A percentile compares a stretch with the other conserved stretches of the same genome.
phyloP scores from a whole-genome alignment of 2,797 vertebrate species.

The Acrocephalus scirpaceus region DNA sequence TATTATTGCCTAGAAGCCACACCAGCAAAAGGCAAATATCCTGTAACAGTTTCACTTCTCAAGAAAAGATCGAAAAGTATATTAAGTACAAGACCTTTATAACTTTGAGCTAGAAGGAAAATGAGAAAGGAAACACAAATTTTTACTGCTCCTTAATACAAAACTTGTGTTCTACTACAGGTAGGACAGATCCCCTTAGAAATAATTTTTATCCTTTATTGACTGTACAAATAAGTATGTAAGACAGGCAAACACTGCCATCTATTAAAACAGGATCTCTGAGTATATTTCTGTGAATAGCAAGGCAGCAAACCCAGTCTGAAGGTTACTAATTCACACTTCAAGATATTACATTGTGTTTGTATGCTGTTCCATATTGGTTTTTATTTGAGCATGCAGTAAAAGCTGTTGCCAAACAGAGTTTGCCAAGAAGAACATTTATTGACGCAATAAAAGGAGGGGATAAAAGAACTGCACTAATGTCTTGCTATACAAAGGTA shows the following conservation, averaged over 20 bases:
- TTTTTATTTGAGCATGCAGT: background rate
- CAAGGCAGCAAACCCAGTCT: background rate
- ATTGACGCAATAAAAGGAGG: background rate
- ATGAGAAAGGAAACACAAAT: background rate
- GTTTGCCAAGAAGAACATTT: background rate
- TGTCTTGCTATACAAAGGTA: background rate
- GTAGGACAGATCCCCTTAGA: background rate
- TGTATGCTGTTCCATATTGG: background rate
- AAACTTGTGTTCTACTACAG: background rate
- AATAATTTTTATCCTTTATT: background rate
- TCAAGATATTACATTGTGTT: background rate
- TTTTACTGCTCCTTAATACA: background rate
- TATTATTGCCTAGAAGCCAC: background rate
- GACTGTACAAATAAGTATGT: background rate
- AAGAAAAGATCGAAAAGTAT: background rate
- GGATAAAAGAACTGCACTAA: background rate
- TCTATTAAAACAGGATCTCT: background rate
- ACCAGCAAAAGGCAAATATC: background rate
- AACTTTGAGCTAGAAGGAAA: background rate
- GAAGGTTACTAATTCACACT: background rate
- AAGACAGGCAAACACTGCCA: background rate
- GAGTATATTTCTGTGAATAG: background rate
- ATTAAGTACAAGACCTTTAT: background rate
- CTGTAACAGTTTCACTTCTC: background rate
- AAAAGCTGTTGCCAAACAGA: background rate